These are phyloP conservation scores for Sylvilagus floridanus DNA, from an alignment of 2,797 vertebrate genomes.

Conservation along the genomic window DNA sequence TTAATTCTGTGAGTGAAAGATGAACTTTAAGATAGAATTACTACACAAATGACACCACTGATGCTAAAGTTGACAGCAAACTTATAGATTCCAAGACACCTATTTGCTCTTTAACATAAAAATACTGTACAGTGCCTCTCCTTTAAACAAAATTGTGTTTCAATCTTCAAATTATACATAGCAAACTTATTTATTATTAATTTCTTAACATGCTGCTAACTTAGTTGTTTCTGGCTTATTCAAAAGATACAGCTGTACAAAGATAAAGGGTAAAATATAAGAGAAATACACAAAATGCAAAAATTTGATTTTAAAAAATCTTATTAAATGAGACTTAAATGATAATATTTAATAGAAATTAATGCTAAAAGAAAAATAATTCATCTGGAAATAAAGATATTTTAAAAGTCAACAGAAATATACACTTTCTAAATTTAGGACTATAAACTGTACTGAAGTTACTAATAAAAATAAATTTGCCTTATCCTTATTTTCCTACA, in stretches of 20 bases:
- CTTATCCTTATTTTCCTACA: conserved; percentile 2
- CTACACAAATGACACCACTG: background rate
- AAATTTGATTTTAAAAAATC: conserved; percentile 47
- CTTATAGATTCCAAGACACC: background rate
- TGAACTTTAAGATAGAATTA: background rate
- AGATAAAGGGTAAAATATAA: conserved; percentile 21
- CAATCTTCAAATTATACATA: conserved; percentile 22
- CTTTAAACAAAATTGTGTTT: conserved; percentile 43
- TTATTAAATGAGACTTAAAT: background rate
- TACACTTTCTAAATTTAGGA: background rate
- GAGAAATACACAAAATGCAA: background rate
- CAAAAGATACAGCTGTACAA: background rate
- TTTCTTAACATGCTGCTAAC: conserved; percentile 20
- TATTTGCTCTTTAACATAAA: background rate
- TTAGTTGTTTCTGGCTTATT: conserved; percentile 28
- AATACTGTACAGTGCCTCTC: background rate
- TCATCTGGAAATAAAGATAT: conserved; percentile 49
- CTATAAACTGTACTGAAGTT: conserved; percentile 9
- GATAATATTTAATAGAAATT: background rate
- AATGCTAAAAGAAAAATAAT: conserved; percentile 2
- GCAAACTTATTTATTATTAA: conserved; percentile 12
- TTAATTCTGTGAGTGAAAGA: conserved; percentile 39
- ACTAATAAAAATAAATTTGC: conserved; percentile 14
- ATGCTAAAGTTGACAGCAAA: background rate
- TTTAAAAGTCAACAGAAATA: conserved; percentile 57